Evolutionary conservation across 2,113 vertebrate species (phyloP), one percentile per base, ranked within the genome.

Genomic region (Alligator mississippiensis): DNA sequence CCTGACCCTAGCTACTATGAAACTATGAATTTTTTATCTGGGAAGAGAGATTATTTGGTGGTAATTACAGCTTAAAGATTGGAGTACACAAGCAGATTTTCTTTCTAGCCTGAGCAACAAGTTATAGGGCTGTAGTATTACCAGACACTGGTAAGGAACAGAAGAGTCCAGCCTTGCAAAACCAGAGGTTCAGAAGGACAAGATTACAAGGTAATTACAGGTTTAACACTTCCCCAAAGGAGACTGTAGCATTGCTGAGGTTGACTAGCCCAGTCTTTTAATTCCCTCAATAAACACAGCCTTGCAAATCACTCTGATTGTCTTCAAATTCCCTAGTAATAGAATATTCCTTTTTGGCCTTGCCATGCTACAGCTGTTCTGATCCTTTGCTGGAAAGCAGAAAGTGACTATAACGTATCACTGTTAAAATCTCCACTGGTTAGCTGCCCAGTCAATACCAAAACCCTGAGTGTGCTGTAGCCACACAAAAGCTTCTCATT

Each of bases 401-500:
- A 66, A 13, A 16, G 16, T 17, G 8, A n/a, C 9, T 28, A 28
- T 4, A 27, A 21, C 74, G 28, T 14, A 27, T 70, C 1, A 0
- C 10, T 66, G 64, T 66, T 1, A 61, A 28, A 11, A 74, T 27
- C 34, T 5, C 25, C 38, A 2, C 84, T 3, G 9, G 13, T 74
- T 21, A 63, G 58, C 11, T 77, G 47, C n/a, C 27, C 2, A 3
- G 25, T 74, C 30, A 80, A 14, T 18, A 66, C 21, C 9, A 61
- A 15, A 84, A 57, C 24, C 55, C 25, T 58, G 17, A 54, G 28
- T 27, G 27, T 38, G 62, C n/a, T 77, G 61, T 54, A 62, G n/a
- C 21, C 63, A 22, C 34, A 4, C 30, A 63, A 66, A n/a, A 14
- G 1, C 0, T 10, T 54, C 2, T 2, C 66, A 24, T 66, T 76